phyloP scores from a whole-genome alignment of 2,888 invertebrate species.

The Coecobrya sp. region DNA sequence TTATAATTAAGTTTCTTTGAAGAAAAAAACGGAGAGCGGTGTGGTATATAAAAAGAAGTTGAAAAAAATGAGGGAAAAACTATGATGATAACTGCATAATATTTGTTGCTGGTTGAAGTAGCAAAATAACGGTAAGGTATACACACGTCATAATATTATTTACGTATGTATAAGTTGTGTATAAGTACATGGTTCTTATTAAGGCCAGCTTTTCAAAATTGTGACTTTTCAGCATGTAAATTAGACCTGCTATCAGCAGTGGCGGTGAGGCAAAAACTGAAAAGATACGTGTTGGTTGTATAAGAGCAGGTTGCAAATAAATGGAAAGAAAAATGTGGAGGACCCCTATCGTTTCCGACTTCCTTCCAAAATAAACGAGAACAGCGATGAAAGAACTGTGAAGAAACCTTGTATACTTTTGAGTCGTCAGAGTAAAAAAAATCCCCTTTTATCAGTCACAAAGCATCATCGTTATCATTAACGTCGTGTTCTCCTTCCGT shows the following conservation, averaged over 20 bases:
- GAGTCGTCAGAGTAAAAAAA: not conserved
- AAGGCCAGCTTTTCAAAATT: constrained; percentile 3
- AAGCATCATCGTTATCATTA: constrained; percentile 1
- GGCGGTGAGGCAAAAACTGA: not conserved
- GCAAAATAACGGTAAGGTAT: not conserved
- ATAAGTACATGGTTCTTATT: constrained; percentile 2
- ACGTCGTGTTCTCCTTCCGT: not conserved
- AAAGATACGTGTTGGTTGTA: not conserved
- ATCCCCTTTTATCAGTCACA: not conserved
- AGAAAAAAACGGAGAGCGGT: constrained; percentile 34
- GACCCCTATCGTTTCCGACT: constrained; percentile 55
- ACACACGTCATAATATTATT: constrained; percentile 6
- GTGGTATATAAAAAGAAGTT: not conserved
- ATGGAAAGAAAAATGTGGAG: constrained; percentile 26
- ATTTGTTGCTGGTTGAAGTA: not conserved
- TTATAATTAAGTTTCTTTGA: constrained; percentile 73
- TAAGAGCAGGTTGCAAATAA: not conserved
- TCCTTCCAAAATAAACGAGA: constrained; percentile 14
- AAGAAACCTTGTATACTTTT: not conserved
- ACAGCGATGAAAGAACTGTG: constrained; percentile 12
- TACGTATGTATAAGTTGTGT: not conserved
- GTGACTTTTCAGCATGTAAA: constrained; percentile 13
- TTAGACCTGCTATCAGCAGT: not conserved
- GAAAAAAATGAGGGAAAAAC: constrained; percentile 8
- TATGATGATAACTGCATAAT: not conserved